phyloP scores from a whole-genome alignment of 2,113 vertebrate species.

The Brachypodius melanocephalos region DNA sequence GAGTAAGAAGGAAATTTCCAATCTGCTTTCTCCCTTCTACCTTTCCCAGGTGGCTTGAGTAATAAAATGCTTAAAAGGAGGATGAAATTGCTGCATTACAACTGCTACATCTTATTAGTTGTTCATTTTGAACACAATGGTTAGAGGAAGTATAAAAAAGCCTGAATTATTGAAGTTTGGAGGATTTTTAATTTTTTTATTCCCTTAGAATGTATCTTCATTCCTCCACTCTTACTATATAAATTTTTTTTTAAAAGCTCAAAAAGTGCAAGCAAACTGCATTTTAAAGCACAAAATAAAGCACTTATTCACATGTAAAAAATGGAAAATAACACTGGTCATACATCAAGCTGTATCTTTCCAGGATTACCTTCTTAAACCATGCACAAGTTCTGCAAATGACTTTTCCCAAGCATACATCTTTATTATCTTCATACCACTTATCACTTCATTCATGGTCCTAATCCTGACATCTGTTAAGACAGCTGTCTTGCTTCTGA shows the following conservation, averaged over 20 bases:
- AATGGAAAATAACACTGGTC: background rate
- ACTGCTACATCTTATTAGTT: background rate
- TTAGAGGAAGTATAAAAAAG: background rate
- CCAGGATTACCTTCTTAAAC: conserved; percentile 83
- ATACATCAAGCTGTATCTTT: background rate
- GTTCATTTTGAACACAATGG: rapidly evolving
- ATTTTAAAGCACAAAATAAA: background rate
- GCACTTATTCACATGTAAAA: background rate
- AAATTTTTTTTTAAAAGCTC: background rate
- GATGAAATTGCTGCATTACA: background rate
- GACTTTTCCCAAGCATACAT: conserved; percentile 98
- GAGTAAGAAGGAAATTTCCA: background rate
- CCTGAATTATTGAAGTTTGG: background rate
- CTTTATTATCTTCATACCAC: conserved; percentile 95
- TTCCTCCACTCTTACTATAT: background rate
- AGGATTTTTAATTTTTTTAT: background rate
- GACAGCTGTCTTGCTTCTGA: conserved; percentile 85
- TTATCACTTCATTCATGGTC: conserved; percentile 96
- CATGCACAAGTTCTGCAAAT: conserved; percentile 83
- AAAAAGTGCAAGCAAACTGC: background rate
- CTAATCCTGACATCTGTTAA: conserved; percentile 89
- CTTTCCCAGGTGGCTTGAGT: background rate
- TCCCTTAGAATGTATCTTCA: background rate
- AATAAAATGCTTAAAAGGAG: background rate
- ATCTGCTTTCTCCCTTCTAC: background rate